These are phyloP conservation scores for Uropsilus gracilis DNA, from an alignment of 2,113 vertebrate species.

Conservation along the genomic window DNA sequence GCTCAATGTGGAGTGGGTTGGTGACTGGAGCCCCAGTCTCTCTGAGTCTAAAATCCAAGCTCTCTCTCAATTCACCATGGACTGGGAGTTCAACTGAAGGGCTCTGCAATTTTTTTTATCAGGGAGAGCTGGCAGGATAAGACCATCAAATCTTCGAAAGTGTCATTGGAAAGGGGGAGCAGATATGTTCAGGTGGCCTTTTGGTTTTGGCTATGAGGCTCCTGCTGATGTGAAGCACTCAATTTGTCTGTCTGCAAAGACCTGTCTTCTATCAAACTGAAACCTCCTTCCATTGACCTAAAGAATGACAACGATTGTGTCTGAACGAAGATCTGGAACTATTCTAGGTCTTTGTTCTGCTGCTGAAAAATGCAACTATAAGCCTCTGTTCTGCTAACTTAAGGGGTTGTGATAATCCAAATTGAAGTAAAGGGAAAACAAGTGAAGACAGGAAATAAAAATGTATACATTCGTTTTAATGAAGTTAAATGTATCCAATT, in stretches of 20 bases:
- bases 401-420: not conserved
- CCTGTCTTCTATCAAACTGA: not conserved
- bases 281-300: not conserved
- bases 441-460: not conserved
- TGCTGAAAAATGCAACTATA: not conserved
- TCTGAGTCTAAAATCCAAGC: not conserved
- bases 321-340: not conserved
- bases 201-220: not conserved
- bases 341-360: not conserved
- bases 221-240: rapidly evolving
- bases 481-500: not conserved
- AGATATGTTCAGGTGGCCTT: no score
- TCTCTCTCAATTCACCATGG: not conserved
- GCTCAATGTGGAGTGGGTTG: not conserved
- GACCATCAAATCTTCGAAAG: not conserved
- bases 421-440: not conserved
- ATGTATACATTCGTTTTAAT: not conserved
- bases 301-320: not conserved
- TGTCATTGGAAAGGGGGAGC: not conserved
- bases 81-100: not conserved
- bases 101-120: not conserved
- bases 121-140: not conserved
- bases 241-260: not conserved
- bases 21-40: not conserved
- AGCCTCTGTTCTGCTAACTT: not conserved